phyloP scores from a whole-genome alignment of 1,140 invertebrate genomes.

The Anastrepha obliqua region DNA sequence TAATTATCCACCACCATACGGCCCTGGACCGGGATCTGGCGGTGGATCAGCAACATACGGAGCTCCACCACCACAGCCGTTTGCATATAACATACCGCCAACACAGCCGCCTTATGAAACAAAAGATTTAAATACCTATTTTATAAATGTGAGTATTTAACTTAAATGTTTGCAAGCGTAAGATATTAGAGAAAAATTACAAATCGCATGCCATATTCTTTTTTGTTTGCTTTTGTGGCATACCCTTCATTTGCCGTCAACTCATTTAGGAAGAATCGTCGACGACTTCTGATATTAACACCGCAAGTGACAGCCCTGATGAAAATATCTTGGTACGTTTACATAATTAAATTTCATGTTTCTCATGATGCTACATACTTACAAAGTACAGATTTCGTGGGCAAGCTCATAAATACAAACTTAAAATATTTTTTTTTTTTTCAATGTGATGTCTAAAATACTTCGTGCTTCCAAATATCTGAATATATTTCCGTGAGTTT shows the following conservation, averaged over 20 bases:
- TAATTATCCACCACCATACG: slow-evolving; percentile 69
- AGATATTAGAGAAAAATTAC: too few species aligned
- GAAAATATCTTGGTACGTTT: slow-evolving; percentile 76
- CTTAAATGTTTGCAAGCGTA: too few species aligned
- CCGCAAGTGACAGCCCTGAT: slow-evolving; percentile 76
- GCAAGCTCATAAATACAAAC: too few species aligned
- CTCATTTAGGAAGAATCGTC: slow-evolving; percentile 44
- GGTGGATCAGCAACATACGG: slow-evolving; percentile 58
- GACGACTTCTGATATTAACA: slow-evolving; percentile 57
- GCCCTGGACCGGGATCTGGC: slow-evolving; percentile 57
- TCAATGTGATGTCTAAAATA: too few species aligned
- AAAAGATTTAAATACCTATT: slow-evolving; percentile 77
- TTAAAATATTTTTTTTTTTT: too few species aligned
- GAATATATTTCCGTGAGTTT: too few species aligned
- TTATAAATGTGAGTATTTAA: slow-evolving; percentile 75
- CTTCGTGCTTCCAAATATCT: too few species aligned
- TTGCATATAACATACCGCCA: slow-evolving; percentile 85
- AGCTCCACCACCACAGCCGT: slow-evolving; percentile 74
- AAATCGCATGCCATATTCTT: slow-evolving; percentile 24
- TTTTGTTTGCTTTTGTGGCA: slow-evolving; percentile 46
- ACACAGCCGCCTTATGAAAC: slow-evolving; percentile 65
- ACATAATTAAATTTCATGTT: background rate
- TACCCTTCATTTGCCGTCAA: background rate
- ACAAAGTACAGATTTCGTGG: too few species aligned
- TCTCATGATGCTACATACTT: too few species aligned